Conservation (phyloP, 2,113 vertebrate species). For the Laticauda colubrina region DNA sequence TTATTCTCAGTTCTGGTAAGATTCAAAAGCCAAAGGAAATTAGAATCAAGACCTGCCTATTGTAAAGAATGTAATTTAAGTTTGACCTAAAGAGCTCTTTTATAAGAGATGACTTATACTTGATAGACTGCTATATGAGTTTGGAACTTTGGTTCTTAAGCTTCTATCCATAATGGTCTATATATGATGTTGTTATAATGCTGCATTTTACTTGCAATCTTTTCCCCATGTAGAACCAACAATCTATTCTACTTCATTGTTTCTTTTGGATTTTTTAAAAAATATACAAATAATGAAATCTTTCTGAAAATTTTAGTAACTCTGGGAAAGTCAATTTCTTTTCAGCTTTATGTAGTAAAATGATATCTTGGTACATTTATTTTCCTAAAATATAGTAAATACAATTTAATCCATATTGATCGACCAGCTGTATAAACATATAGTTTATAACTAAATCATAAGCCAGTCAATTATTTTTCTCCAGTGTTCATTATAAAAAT, state of each 20-base stretch:
- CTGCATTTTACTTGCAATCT: neutral
- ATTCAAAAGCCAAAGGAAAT: neutral
- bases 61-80: neutral
- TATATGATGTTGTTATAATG: neutral
- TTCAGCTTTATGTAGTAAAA: neutral
- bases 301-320: neutral
- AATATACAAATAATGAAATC: neutral
- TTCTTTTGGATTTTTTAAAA: neutral
- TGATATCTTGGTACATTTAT: neutral
- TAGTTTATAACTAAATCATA: neutral
- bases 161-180: neutral
- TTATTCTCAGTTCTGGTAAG: slow-evolving; percentile 65
- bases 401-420: neutral
- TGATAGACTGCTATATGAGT: neutral
- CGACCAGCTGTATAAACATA: neutral
- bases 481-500: neutral
- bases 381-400: neutral
- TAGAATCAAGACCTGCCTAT: neutral
- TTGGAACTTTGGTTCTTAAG: neutral
- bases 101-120: neutral
- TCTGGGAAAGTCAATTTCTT: neutral
- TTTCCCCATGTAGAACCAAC: neutral
- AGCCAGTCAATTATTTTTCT: neutral
- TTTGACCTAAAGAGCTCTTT: neutral
- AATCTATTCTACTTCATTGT: neutral